Conservation (phyloP, 2,113 vertebrate species). For the Cyanistes caeruleus region DNA sequence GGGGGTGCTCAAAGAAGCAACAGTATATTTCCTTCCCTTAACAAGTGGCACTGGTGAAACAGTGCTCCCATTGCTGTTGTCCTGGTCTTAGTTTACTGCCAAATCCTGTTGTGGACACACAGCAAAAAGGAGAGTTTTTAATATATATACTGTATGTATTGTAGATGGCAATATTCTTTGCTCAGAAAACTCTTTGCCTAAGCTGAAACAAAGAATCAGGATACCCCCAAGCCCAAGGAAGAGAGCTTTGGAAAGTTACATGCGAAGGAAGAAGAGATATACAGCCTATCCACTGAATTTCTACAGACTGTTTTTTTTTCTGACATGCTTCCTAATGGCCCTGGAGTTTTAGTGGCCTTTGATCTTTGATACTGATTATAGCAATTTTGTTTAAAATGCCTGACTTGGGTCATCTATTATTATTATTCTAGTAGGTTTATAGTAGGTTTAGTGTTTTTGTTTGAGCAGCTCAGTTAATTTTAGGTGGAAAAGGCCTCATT, state of each 20-base stretch:
- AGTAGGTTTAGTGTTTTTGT: not conserved
- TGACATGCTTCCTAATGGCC: not conserved
- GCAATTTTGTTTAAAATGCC: constrained; percentile 1
- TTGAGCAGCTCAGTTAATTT: constrained; percentile 1
- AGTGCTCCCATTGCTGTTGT: not conserved
- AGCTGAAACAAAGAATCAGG: not conserved
- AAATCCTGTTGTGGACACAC: not conserved
- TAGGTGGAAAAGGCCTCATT: constrained; percentile 19
- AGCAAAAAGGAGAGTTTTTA: not conserved
- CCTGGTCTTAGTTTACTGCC: not conserved
- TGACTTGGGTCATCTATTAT: not conserved
- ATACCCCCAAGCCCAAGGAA: not conserved
- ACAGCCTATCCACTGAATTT: not conserved
- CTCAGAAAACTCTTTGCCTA: not conserved
- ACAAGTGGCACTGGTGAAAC: not conserved
- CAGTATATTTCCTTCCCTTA: not conserved
- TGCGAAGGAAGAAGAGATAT: not conserved
- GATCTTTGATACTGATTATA: constrained; percentile 15
- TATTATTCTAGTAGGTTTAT: not conserved
- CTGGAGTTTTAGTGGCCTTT: constrained; percentile 10
- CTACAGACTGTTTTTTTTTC: not conserved
- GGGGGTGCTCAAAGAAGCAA: not conserved
- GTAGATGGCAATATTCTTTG: not conserved
- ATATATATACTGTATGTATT: not conserved
- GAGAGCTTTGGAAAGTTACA: not conserved